Conservation (phyloP, 2,113 vertebrate species). For the Cyprinodon tularosa region DNA sequence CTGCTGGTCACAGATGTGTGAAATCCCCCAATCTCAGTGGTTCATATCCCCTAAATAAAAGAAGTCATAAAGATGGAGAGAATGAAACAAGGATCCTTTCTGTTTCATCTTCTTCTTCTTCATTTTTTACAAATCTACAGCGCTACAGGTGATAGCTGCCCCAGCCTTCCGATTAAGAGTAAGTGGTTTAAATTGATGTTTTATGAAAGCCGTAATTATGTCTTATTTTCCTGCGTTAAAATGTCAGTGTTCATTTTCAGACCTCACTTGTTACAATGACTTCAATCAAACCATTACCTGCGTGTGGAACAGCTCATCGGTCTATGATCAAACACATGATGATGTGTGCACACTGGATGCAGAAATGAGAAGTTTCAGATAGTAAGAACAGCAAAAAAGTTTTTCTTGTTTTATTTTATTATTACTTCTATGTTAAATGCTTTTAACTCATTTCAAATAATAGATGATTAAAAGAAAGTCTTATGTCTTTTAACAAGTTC, state of each 20-base stretch:
- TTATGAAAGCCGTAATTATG: not conserved
- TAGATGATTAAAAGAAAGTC: not conserved
- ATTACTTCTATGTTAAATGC: not conserved
- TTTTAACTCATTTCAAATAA: not conserved
- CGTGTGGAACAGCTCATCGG: constrained; percentile 27
- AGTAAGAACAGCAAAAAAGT: not conserved
- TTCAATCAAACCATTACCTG: constrained; percentile 36
- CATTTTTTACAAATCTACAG: not conserved
- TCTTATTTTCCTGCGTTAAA: fast-evolving
- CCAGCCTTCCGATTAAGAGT: constrained; percentile 2
- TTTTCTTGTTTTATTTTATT: no score
- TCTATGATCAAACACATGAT: not conserved
- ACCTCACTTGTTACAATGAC: constrained; percentile 58
- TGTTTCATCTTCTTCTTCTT: constrained; percentile 1
- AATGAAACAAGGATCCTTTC: not conserved
- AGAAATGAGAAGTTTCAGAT: fast-evolving
- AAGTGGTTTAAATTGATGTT: constrained; percentile 3
- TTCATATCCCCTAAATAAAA: not conserved
- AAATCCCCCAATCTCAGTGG: not conserved
- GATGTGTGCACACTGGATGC: constrained; percentile 16
- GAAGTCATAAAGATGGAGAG: constrained; percentile 34
- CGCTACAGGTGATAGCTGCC: fast-evolving
- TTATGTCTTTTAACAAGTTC: fast-evolving
- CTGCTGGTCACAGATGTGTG: not conserved
- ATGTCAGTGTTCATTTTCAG: constrained; percentile 5